phyloP scores from a whole-genome alignment of 1,140 invertebrate genomes.

The Drosophila arizonae region DNA sequence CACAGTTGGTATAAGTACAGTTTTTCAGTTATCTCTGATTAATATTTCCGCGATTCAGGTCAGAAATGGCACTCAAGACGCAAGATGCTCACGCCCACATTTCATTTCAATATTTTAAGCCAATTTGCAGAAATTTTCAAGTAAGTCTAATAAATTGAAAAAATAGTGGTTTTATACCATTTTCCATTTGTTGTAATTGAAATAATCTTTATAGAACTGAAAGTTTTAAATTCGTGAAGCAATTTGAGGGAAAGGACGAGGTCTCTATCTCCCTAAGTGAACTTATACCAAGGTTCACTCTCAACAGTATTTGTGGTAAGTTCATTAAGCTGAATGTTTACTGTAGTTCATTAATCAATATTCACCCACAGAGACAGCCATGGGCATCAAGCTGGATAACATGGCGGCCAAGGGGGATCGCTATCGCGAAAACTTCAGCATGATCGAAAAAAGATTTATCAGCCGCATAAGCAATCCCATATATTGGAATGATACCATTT shows the following conservation, averaged over 20 bases:
- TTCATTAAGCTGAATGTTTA: neutral
- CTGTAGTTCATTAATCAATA: neutral
- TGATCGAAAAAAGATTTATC: constrained; percentile 66
- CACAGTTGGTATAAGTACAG: too few species aligned
- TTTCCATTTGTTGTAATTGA: too few species aligned
- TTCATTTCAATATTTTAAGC: constrained; percentile 94
- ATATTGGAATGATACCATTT: constrained; percentile 50
- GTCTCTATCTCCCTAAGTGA: constrained; percentile 42
- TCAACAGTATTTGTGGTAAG: constrained; percentile 90
- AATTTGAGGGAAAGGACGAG: constrained; percentile 43
- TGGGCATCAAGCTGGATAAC: constrained; percentile 86
- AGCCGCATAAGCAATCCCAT: constrained; percentile 62
- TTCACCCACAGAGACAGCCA: constrained; percentile 87
- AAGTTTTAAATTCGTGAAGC: constrained; percentile 73
- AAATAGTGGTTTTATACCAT: too few species aligned
- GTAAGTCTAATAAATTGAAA: constrained; percentile 78
- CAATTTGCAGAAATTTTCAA: constrained; percentile 89
- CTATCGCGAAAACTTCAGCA: constrained; percentile 67
- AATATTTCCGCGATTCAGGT: constrained; percentile 25
- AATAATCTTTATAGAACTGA: constrained; percentile 68
- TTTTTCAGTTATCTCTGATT: neutral
- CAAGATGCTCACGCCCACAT: constrained; percentile 93
- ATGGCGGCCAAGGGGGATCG: constrained; percentile 65
- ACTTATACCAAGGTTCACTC: constrained; percentile 86
- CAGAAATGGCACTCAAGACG: constrained; percentile 90